Base-by-base conservation (phyloP, 1,140 invertebrate species). In the Nomia melanderi region DNA sequence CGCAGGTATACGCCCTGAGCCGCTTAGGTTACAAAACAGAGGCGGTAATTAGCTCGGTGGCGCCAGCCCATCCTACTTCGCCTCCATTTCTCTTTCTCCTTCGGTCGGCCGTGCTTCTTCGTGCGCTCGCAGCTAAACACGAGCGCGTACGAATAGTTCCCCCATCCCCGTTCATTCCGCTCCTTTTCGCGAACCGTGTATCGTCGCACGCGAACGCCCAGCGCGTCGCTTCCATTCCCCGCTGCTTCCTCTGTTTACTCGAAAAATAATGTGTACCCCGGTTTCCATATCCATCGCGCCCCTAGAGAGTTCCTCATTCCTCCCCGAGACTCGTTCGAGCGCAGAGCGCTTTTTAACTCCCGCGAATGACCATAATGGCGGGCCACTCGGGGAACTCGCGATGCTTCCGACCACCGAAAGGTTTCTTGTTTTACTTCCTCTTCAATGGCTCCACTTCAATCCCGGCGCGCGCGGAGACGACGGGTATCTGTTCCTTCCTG, bases 1-100 rank as follows among this genome's bases (percentile, higher is more conserved):
- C 56, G 62, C 59, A 78, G 75, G 67, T 84, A 85, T 66, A 84
- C 41, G 70, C 74, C 74, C 70, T 76, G 53, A 76, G 82, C 79
- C 67, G 82, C 87, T 89, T 86, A 85, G 82, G 81, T 90, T 91
- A 87, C 88, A 89, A 90, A 90, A 89, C 87, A 86, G 75, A 83
- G 77, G 63, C 69, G 78, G 86, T 90, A 89, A 90, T 89, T 89
- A 90, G 88, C 85, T 87, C 70, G 41, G 54, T 83, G 78, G 87
- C 82, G 86, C 73, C 83, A 78, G 56, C 60, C 79, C 71, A 65
- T 79, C 72, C 71, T 36, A 50, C 65, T 50, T 66, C 59, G 57
- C 29, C 53, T 60, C 62, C n/a, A 8, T 67, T 70, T 67, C 70
- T 79, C 70, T 59, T 66, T 25, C 11, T 39, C 31, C 39, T 25